Percentiles rank a stretch among this genome's conserved stretches.
Evolutionary conservation across 1,140 invertebrate genomes (phyloP).

Genomic region (Trichogramma pretiosum): DNA sequence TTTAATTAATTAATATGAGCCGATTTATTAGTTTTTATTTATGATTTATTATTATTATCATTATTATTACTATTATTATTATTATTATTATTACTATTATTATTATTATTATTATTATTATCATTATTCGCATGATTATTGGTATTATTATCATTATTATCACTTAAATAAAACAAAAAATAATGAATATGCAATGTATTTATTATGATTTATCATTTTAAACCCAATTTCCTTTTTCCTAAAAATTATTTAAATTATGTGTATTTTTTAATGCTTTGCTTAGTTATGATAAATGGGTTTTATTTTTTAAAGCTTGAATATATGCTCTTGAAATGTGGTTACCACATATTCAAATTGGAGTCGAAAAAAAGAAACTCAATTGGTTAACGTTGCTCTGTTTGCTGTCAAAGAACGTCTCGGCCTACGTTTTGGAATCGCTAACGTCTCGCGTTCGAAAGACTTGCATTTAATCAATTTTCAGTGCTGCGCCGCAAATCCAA

Average conservation of each 20-base stretch:
- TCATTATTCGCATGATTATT: conserved; percentile 35
- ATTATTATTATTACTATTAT: conserved; percentile 13
- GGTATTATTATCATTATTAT: conserved; percentile 45
- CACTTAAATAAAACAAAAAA: conserved; percentile 40
- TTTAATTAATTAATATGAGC: conserved; percentile 40
- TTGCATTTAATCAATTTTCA: too few species aligned
- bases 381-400: conserved; percentile 13
- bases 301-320: too few species aligned
- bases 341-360: not conserved
- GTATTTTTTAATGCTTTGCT: too few species aligned
- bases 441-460: conserved; percentile 17
- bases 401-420: conserved; percentile 22
- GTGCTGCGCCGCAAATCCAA: too few species aligned
- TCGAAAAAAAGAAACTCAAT: conserved; percentile 6
- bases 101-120: conserved; percentile 15
- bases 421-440: conserved; percentile 24
- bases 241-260: too few species aligned
- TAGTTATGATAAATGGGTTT: too few species aligned
- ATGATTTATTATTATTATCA: conserved; percentile 10
- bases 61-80: conserved; percentile 19
- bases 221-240: too few species aligned
- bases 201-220: conserved; percentile 23
- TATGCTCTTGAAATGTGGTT: too few species aligned
- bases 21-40: conserved; percentile 38
- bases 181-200: conserved; percentile 28